Percentiles rank a stretch among this genome's conserved stretches.
phyloP scores from a whole-genome alignment of 2,113 vertebrate species.

The Varanus salvator region DNA sequence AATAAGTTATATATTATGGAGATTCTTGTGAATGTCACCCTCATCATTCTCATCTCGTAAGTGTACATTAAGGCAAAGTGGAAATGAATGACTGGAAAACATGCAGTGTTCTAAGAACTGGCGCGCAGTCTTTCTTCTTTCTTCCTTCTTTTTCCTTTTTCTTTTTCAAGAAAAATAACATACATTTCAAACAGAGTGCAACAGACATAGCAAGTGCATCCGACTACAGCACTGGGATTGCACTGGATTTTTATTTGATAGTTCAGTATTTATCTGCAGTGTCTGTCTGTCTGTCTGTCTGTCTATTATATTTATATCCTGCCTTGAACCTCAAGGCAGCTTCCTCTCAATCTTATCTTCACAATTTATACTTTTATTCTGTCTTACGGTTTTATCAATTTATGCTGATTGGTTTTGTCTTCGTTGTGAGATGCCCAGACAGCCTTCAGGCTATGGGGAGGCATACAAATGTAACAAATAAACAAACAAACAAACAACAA shows the following conservation, averaged over 20 bases:
- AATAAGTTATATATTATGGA: constrained; percentile 49
- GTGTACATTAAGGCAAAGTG: constrained; percentile 31
- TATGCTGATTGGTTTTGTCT: too few relatives aligned
- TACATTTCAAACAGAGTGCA: neutral
- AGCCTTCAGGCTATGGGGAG: too few relatives aligned
- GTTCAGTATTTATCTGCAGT: neutral
- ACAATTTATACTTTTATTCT: too few relatives aligned
- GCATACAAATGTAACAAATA: too few relatives aligned
- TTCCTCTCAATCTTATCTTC: too few relatives aligned
- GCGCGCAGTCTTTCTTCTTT: neutral
- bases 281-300: neutral
- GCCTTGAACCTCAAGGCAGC: too few relatives aligned
- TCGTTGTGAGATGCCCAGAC: too few relatives aligned
- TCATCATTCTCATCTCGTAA: constrained; percentile 52
- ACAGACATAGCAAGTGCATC: neutral
- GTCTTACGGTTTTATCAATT: too few relatives aligned
- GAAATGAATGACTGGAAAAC: constrained; percentile 38
- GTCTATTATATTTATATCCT: too few relatives aligned
- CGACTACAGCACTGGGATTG: neutral
- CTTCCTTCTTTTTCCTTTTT: constrained; percentile 19
- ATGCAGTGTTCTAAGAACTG: constrained; percentile 29
- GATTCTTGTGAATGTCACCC: constrained; percentile 44
- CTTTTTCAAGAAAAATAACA: constrained; percentile 47
- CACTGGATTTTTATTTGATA: constrained; percentile 3
- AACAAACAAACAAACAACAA: too few relatives aligned